Percentiles rank a stretch among this genome's conserved stretches.
Conservation (phyloP, 2,888 invertebrate species). For the Diaprepes abbreviatus region DNA sequence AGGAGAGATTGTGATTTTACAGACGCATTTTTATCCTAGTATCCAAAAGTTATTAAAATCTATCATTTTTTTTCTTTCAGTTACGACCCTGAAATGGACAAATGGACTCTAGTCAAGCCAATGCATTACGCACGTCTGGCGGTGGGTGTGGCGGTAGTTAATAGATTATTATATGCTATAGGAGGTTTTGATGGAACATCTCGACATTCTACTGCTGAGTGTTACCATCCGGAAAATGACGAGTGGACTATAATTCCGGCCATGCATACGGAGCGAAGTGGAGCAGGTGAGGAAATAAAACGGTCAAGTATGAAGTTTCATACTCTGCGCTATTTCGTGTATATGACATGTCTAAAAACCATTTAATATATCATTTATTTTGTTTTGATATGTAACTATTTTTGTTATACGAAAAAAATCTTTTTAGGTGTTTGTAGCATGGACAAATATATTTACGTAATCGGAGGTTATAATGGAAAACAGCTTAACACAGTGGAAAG, state of each 20-base stretch:
- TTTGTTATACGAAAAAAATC: too few species aligned
- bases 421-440: conserved; percentile 82
- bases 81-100: conserved; percentile 88
- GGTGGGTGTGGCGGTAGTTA: conserved; percentile 83
- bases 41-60: too few species aligned
- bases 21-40: too few species aligned
- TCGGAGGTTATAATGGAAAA: conserved; percentile 93
- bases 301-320: too few species aligned
- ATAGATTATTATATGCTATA: conserved; percentile 80
- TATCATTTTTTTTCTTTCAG: conserved; percentile 67
- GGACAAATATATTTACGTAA: conserved; percentile 91
- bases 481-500: conserved; percentile 89
- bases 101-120: conserved; percentile 82
- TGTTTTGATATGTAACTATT: too few species aligned
- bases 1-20: too few species aligned
- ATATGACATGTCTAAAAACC: too few species aligned
- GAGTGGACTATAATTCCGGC: conserved; percentile 87
- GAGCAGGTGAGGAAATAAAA: conserved; percentile 81
- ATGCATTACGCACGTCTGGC: conserved; percentile 87
- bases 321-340: too few species aligned
- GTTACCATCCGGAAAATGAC: conserved; percentile 94
- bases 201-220: conserved; percentile 85
- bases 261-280: conserved; percentile 85
- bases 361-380: too few species aligned
- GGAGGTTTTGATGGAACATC: conserved; percentile 91